These are phyloP conservation scores for Gymnoscopelus braueri DNA, from an alignment of 2,797 vertebrate species.

Conservation along the genomic window DNA sequence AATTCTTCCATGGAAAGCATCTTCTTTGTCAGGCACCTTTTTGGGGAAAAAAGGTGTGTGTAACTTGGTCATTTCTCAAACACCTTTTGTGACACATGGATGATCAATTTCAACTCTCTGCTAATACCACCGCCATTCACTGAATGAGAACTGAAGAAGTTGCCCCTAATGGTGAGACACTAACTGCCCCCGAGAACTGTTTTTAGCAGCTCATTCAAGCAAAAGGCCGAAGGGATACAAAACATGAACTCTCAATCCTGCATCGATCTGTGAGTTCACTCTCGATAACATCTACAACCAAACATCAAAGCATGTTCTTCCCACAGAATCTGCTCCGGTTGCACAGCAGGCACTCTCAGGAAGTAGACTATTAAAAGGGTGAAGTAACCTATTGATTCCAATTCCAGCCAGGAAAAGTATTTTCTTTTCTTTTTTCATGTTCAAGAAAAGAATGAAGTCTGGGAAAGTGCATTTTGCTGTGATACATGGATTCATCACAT, in stretches of 20 bases:
- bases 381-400: constrained; percentile 21
- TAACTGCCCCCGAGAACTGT: not conserved
- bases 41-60: not conserved
- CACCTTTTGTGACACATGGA: constrained; percentile 14
- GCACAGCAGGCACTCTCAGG: constrained; percentile 36
- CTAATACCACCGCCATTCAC: constrained; percentile 40
- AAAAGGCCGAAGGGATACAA: not conserved
- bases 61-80: constrained; percentile 16
- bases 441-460: constrained; percentile 2
- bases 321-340: constrained; percentile 7
- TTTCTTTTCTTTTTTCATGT: no score
- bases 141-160: constrained; percentile 30
- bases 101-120: constrained; percentile 7
- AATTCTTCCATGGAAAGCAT: constrained; percentile 14
- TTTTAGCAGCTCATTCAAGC: constrained; percentile 4
- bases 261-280: constrained; percentile 48
- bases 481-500: constrained; percentile 23
- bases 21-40: constrained; percentile 35
- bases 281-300: constrained; percentile 38
- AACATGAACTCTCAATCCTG: constrained; percentile 22
- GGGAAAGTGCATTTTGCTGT: not conserved
- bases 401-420: constrained; percentile 7
- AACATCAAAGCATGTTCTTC: constrained; percentile 38
- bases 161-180: constrained; percentile 42
- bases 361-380: constrained; percentile 38